phyloP scores from a whole-genome alignment of 2,888 invertebrate genomes.

The Apotomis betuletana region DNA sequence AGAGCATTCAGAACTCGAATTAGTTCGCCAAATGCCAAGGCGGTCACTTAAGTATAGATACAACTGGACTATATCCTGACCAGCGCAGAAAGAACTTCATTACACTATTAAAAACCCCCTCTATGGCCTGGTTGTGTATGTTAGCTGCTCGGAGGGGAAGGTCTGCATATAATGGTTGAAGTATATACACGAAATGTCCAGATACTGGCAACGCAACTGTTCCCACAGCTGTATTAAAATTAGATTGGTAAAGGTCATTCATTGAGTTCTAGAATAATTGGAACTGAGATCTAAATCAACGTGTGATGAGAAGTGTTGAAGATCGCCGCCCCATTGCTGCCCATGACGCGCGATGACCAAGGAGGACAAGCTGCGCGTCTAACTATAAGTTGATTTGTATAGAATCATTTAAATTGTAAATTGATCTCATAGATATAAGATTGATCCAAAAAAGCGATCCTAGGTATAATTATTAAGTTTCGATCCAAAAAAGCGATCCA shows the following conservation, averaged over 20 bases:
- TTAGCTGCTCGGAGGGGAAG: neutral
- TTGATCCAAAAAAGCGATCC: too few species aligned
- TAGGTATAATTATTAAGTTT: too few species aligned
- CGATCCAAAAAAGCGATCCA: too few species aligned
- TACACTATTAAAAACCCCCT: neutral
- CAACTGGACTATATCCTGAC: slow-evolving; percentile 13
- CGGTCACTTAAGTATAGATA: slow-evolving; percentile 49
- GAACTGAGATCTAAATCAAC: slow-evolving; percentile 41
- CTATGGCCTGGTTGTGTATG: neutral
- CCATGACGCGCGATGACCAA: too few species aligned
- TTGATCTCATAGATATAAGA: too few species aligned
- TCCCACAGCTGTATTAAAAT: slow-evolving; percentile 56
- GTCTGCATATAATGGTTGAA: neutral
- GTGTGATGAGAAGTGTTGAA: slow-evolving; percentile 39
- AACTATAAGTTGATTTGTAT: too few species aligned
- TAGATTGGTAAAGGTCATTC: slow-evolving; percentile 51
- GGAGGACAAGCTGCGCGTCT: too few species aligned
- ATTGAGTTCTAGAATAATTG: slow-evolving; percentile 45
- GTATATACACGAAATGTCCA: slow-evolving; percentile 25
- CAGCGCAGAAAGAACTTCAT: slow-evolving; percentile 3
- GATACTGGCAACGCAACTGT: slow-evolving; percentile 45
- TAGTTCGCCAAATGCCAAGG: slow-evolving; percentile 73
- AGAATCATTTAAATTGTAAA: too few species aligned
- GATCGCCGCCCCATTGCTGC: too few species aligned
- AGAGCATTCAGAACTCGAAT: slow-evolving; percentile 53